A percentile compares a stretch with the other conserved stretches of the same genome.
Evolutionary conservation across 2,113 vertebrate genomes (phyloP).

Genomic region (Pipra filicauda): DNA sequence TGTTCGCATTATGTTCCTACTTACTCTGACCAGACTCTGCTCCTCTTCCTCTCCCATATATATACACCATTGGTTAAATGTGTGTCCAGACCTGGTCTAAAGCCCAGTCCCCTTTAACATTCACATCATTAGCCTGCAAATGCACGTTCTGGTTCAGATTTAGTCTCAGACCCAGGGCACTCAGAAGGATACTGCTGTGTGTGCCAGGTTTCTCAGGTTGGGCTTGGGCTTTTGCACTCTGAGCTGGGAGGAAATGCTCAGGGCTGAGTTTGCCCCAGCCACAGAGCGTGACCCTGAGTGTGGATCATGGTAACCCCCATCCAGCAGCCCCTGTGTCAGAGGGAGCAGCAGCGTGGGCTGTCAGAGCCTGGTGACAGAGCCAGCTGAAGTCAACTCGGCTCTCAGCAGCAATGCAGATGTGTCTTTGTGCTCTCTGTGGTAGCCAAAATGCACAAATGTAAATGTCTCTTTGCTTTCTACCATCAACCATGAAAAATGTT

Average conservation of each 20-base stretch:
- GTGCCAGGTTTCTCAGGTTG: neutral
- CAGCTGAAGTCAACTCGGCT: neutral
- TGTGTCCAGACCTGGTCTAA: neutral
- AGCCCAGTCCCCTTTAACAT: neutral
- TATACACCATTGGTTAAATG: neutral
- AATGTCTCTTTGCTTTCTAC: neutral
- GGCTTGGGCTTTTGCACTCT: neutral
- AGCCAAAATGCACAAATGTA: neutral
- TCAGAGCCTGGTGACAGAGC: neutral
- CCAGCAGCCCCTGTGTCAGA: rapidly evolving
- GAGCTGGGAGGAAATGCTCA: neutral
- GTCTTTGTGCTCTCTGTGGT: neutral
- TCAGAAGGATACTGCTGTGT: neutral
- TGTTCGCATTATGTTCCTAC: neutral
- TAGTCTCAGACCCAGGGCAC: neutral
- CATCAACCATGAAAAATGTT: neutral
- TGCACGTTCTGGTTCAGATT: neutral
- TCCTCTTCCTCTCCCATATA: neutral
- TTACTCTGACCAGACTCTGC: neutral
- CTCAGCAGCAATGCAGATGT: neutral
- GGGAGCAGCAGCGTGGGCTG: rapidly evolving
- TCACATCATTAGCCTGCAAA: neutral
- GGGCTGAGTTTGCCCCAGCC: neutral
- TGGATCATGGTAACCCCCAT: neutral
- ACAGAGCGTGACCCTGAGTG: neutral